Conservation (phyloP, 2,113 vertebrate genomes). For the Propithecus coquereli region DNA sequence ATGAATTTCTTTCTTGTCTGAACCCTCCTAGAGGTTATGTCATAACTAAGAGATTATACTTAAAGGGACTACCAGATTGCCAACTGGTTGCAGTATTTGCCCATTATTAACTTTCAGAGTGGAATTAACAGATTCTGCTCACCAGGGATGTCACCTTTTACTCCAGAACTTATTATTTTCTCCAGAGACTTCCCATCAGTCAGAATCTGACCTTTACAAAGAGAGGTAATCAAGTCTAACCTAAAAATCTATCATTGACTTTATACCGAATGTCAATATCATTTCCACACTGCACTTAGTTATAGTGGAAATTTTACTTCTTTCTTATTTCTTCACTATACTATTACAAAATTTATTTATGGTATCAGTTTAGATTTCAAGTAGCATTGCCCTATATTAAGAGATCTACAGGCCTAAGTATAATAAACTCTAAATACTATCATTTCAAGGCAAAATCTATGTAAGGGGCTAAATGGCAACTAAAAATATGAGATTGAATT, state of each 20-base stretch:
- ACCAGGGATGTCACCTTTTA: background rate
- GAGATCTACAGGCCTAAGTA: background rate
- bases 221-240: background rate
- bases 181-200: background rate
- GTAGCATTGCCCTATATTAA: background rate
- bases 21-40: background rate
- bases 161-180: background rate
- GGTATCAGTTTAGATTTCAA: slow-evolving; percentile 2
- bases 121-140: background rate
- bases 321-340: background rate
- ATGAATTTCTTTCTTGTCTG: background rate
- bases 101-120: background rate
- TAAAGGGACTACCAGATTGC: background rate
- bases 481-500: background rate
- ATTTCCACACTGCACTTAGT: background rate
- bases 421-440: background rate
- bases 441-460: background rate
- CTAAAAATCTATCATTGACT: background rate
- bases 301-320: slow-evolving; percentile 1
- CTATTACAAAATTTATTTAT: background rate
- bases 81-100: background rate
- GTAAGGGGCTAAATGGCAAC: background rate
- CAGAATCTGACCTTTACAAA: background rate
- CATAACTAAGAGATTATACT: background rate
- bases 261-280: background rate